Base-by-base conservation (phyloP, 2,797 vertebrate species). In the Pampus argenteus region DNA sequence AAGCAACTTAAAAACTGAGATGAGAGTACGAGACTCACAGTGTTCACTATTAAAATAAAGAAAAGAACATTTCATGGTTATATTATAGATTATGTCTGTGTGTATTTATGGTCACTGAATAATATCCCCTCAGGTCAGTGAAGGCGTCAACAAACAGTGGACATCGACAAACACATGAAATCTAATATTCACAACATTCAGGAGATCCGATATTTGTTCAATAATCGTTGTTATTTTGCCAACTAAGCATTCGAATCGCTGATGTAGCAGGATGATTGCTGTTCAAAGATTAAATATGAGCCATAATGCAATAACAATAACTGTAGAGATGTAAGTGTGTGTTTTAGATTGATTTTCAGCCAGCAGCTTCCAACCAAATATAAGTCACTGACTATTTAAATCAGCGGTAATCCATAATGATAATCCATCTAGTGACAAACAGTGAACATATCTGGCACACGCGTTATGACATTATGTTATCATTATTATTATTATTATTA, bases 71-170 rank as follows among this genome's bases (percentile, higher is more conserved):
- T 31, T 31, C 29, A 31, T 31, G 29, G 2, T 31, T 31, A 31
- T 31, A 31, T 31, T 31, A 31, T 29, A 29, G 28, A 29, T 29
- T 29, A 6, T 8, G 8, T 29, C 1, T 3, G 28, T 9, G 9
- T 31, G 29, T 31, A 9, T 31, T 31, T 9, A 31, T 31, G n/a
- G n/a, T 71, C 20, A 23, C 4, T 65, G 68, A 67, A n/a, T 50
- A 67, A n/a, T 50, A 2, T 45, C 4, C 54, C 77, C 74, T 62
- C 38, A 62, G 81, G 69, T 61, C 28, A 40, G 25, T 17, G 38
- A 58, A 22, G 17, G 28, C 3, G 29, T 4, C 63, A 49, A 22
- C 26, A 47, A 40, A 67, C n/a, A 11, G 31, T 2, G 52, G 26
- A 0, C 45, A 59, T 26, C 15, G 65, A 74, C 40, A 3, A 65